Base-by-base conservation (phyloP, 2,113 vertebrate genomes). In the Platichthys flesus region DNA sequence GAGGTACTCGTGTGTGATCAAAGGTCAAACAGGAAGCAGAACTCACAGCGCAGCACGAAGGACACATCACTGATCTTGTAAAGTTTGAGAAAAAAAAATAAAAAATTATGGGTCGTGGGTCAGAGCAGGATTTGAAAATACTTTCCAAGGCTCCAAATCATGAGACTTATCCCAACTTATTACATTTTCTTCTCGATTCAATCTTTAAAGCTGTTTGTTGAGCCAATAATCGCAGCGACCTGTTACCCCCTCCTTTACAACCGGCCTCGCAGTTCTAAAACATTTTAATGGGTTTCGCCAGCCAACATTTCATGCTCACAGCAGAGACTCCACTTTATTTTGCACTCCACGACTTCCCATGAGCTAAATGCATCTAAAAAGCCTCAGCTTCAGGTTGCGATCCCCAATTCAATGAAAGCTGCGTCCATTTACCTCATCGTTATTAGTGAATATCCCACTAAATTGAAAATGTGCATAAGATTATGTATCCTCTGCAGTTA, bases 1-100 rank as follows among this genome's bases (percentile, higher is more conserved):
- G 37, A 42, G 9, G 12, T 12, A 40, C 35, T 9, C 9, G 7
- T 35, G 31, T n/a, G 37, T 86, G 86, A 79, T 81, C 81, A 82
- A 85, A 85, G 87, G 83, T 78, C 81, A 84, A 62, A 24, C 3
- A n/a, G 71, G 71, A 63, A 35, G 18, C 51, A 69, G 51, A 31
- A 57, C 71, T 74, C 12, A 18, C 15, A 49, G 70, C 0, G 9
- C 37, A 40, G 37, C 37, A 40, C 10, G 37, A 40, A 40, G 37
- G 3, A 42, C 45, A 74, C 2, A 23, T 51, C 20, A 37, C 52
- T 23, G 56, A 23, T 47, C 37, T 31, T 16, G 45, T 47, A 8
- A 28, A 28, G 28, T 40, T 40, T 40, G 47, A 49, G 6, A 49
- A 18, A 18, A 49, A 49, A 18, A 18, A 1, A 5, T 1, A 18